Conservation (phyloP, 2,797 vertebrate species). For the Coendou prehensilis region DNA sequence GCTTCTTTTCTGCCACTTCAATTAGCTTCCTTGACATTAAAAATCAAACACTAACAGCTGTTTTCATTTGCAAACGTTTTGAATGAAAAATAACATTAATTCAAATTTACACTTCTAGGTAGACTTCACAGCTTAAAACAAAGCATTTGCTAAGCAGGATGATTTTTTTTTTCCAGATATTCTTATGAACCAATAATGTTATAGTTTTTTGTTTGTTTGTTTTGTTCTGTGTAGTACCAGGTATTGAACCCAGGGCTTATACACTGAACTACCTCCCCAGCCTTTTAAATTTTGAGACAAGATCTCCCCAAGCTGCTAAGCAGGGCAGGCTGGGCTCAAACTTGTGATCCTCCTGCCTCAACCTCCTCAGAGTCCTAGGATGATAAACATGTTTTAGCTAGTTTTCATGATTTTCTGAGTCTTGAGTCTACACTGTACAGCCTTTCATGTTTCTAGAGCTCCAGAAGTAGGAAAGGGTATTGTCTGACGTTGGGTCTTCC, state of each 20-base stretch:
- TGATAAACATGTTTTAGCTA: no score
- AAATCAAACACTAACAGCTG: conserved; percentile 1
- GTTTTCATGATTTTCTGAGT: neutral
- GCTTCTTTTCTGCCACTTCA: neutral
- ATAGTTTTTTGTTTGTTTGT: neutral
- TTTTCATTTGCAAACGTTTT: neutral
- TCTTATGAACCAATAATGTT: neutral
- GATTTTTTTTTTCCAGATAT: conserved; percentile 3
- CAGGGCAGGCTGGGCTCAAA: neutral
- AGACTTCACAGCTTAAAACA: conserved; percentile 21
- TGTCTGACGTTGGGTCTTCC: neutral
- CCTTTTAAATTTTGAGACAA: neutral
- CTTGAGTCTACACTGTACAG: neutral
- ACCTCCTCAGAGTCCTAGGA: neutral
- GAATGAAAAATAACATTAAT: conserved; percentile 54
- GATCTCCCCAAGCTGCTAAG: neutral
- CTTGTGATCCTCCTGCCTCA: neutral
- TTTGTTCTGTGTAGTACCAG: neutral
- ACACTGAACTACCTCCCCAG: neutral
- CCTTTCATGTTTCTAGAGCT: conserved; percentile 25
- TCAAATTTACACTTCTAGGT: conserved; percentile 49
- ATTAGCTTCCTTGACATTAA: neutral
- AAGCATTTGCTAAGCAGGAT: conserved; percentile 19
- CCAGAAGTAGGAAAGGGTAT: conserved; percentile 10
- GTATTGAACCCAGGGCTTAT: neutral